Evolutionary conservation across 2,797 vertebrate species (phyloP).

Genomic region (Ptychadena robeensis): DNA sequence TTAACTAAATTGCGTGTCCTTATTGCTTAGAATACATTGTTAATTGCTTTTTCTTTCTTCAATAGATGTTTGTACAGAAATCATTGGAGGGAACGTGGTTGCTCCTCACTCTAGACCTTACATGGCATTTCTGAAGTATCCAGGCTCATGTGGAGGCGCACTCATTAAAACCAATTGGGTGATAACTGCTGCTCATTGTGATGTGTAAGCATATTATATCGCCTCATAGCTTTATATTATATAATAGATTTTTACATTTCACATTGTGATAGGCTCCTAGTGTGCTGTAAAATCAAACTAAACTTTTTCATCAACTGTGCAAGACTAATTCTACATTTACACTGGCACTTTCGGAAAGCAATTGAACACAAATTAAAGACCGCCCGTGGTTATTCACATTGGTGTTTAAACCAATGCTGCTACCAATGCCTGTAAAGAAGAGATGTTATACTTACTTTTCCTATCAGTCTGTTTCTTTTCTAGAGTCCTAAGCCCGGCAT

Average conservation of each 20-base stretch:
- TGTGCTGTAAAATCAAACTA: too few species aligned
- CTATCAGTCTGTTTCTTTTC: too few species aligned
- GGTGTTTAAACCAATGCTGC: too few species aligned
- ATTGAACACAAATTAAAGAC: too few species aligned
- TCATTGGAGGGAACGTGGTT: slow-evolving; percentile 72
- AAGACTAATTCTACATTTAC: too few species aligned
- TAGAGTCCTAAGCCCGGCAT: too few species aligned
- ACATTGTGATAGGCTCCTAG: too few species aligned
- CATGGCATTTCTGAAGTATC: slow-evolving; percentile 65
- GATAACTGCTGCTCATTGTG: slow-evolving; percentile 71
- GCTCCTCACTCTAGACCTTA: slow-evolving; percentile 73
- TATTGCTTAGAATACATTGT: background rate
- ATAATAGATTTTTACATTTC: background rate
- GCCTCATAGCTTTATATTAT: background rate
- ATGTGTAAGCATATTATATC: slow-evolving; percentile 60
- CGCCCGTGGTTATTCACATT: too few species aligned
- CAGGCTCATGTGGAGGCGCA: slow-evolving; percentile 66
- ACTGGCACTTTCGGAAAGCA: too few species aligned
- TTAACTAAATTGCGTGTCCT: background rate
- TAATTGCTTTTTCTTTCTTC: background rate
- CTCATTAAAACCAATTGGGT: slow-evolving; percentile 68
- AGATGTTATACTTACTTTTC: too few species aligned
- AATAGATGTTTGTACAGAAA: slow-evolving; percentile 66
- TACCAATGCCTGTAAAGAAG: too few species aligned
- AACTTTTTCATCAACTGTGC: too few species aligned